Evolutionary conservation across 2,888 invertebrate species (phyloP), one percentile per base, ranked within the genome.

Genomic region (Deroplatys truncata): DNA sequence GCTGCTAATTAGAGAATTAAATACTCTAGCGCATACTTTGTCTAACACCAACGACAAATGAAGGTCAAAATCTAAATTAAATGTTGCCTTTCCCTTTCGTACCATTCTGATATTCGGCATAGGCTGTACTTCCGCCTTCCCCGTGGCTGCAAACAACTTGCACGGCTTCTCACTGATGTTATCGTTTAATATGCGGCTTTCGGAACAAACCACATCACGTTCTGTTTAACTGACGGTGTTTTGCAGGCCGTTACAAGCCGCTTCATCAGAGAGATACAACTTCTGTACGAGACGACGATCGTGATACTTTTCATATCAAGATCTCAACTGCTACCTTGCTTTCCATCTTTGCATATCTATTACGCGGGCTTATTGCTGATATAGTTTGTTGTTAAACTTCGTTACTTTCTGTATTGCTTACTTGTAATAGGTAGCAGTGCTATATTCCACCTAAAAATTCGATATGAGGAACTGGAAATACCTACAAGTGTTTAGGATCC

Each of bases 1-100:
- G n/a, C n/a, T n/a, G n/a, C n/a, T n/a, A n/a, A n/a, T n/a, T n/a
- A n/a, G n/a, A n/a, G n/a, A n/a, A n/a, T n/a, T 43, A 43, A 13
- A 13, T 13, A 43, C 43, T 43, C 43, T 4, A 1, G 43, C 13
- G 0, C 13, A 43, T 43, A 43, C 10, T 43, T 43, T 7, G 13
- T 13, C 7, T 2, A 1, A 1, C 43, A 43, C 1, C 13, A 13
- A 1, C 13, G 1, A 0, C 13, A 13, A 1, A 13, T 43, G 13
- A 1, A 13, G 9, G 9, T 0, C 35, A 35, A 35, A 35, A 7
- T 35, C 8, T 43, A 43, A 43, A 43, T 43, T 13, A 43, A 43
- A 43, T 43, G 7, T 43, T 43, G 35, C 43, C 56, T 72, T 72
- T 72, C 56, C 56, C 56, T 72, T 72, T 72, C 56, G 56, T 72